Evolutionary conservation across 2,888 invertebrate genomes (phyloP), one percentile per base, ranked within the genome.

Genomic region (Bursaphelenchus okinawaensis): DNA sequence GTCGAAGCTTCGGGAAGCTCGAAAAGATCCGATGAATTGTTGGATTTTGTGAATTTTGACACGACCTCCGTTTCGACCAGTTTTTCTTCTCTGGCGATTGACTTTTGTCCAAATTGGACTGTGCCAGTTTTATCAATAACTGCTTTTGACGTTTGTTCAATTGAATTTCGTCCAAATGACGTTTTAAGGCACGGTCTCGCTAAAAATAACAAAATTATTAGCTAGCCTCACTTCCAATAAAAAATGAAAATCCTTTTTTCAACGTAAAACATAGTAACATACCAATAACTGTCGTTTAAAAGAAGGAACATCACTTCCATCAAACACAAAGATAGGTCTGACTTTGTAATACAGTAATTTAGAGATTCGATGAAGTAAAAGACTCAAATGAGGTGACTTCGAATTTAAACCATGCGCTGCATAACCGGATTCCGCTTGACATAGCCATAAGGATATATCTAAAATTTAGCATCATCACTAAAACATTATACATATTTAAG

Each of bases 371-470:
- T 92, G 87, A 82, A 92, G 90, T 82, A 94, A 95, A 52, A 99
- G 87, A 28, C 94, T 87, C 3, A 99, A 87, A 85, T 98, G 96
- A 8, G 94, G 92, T 85, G 90, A 88, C 59, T 88, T 89, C 52
- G 91, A 65, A 7, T 68, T 28, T 1, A 56, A 91, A 84, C 89
- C 89, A 55, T 88, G 87, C 84, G 93, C 92, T 82, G 92, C 90
- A 84, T 91, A 93, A 0, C 95, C 96, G 86, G 93, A 93, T 63
- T 93, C 88, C 66, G 92, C 89, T 86, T 99, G 98, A 85, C 99
- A 92, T 76, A 99, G 87, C 98, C 98, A 99, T 85, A 99, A 92
- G 71, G 96, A 98, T 73, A 96, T 90, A 88, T 98, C 96, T 95
- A 74, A 57, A 78, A 68, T 31, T 40, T 16, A 29, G 7, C n/a